Base-by-base conservation (phyloP, 2,888 invertebrate genomes). In the Argynnis bischoffii region DNA sequence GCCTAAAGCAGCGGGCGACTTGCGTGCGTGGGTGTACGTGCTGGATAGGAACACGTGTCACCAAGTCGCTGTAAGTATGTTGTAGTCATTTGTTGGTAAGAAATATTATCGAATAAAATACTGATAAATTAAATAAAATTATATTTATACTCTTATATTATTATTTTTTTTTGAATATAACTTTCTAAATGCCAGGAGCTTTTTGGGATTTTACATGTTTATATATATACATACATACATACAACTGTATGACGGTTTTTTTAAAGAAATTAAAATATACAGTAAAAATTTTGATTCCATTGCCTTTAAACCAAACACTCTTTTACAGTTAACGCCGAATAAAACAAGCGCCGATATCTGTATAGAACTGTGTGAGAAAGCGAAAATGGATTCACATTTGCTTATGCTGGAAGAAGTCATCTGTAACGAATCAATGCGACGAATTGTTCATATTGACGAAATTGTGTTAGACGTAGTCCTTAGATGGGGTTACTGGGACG, bases 401-500 rank as follows among this genome's bases (percentile, higher is more conserved):
- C 89, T 97, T 55, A 95, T 95, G 77, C 82, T 98, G 0, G 96
- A 97, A 81, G 98, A 98, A 87, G 95, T 96, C 0, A 95, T 98
- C 74, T 94, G 97, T 76, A 94, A 95, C 75, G 96, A 95, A 31
- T 93, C 95, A 16, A 87, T 97, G 85, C 94, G 95, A 63, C 93
- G 98, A 0, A 96, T 96, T 0, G 92, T 98, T 1, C 97, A 98
- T 84, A 95, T 96, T 75, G 94, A 95, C 63, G 97, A 97, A 80
- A 94, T 94, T 63, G 95, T 95, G 0, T 83, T 95, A 2, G 94
- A 95, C 75, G 94, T 95, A 0, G 96, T 96, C 0, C 89, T 96
- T 0, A 94, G 96, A 63, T 98, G 98, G 98, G 95, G 97, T 1
- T 96, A 96, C 79, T 98, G 98, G 98, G 95, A 97, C 63, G 95